Evolutionary conservation across 2,113 vertebrate species (phyloP).

Genomic region (Anarhynchus alexandrinus): DNA sequence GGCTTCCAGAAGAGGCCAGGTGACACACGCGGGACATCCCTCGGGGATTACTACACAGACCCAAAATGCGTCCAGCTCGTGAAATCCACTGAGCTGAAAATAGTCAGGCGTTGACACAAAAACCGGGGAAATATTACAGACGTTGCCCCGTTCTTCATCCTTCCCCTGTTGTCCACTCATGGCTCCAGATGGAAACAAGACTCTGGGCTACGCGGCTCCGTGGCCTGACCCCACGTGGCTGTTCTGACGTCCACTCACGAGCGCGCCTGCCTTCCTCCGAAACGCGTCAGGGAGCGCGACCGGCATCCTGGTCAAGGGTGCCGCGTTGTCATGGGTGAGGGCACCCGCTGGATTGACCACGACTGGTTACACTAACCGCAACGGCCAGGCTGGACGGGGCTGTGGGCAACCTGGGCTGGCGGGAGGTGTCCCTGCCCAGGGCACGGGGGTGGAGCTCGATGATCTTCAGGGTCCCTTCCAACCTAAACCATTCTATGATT

Average conservation of each 20-base stretch:
- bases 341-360: background rate
- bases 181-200: background rate
- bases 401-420: too few species aligned
- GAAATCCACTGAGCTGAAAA: background rate
- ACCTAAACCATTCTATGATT: too few species aligned
- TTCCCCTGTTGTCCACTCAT: background rate
- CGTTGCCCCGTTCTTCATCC: too few species aligned
- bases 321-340: background rate
- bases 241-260: background rate
- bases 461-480: too few species aligned
- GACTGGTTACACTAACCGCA: background rate
- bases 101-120: background rate
- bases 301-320: rapidly evolving
- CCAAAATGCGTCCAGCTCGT: rapidly evolving
- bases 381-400: background rate
- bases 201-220: background rate
- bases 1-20: background rate
- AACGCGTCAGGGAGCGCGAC: background rate
- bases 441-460: too few species aligned
- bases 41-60: background rate
- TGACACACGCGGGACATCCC: background rate
- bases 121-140: background rate
- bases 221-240: background rate
- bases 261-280: background rate
- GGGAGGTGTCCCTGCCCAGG: too few species aligned